These are phyloP conservation scores for Nemopilema nomurai DNA, from an alignment of 30 jellyfish, hydroid and myxozoan species.

Conservation along the genomic window DNA sequence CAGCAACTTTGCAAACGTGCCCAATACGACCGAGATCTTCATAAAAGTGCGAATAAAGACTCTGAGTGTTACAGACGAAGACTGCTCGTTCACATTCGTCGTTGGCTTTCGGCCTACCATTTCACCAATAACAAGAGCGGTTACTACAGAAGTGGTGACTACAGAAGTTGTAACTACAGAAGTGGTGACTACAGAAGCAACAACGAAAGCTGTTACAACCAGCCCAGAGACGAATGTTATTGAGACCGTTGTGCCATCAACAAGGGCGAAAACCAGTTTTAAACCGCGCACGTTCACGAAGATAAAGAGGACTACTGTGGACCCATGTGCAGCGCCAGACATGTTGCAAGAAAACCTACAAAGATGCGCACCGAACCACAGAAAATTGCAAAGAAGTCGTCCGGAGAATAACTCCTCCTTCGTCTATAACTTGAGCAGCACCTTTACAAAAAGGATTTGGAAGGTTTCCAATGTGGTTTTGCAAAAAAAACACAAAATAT, in stretches of 20 bases:
- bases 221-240: not conserved
- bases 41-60: not conserved
- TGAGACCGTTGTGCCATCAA: not conserved
- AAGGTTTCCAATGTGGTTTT: not conserved
- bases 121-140: slow-evolving; percentile 19
- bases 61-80: not conserved
- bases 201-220: not conserved
- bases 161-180: not conserved
- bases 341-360: not conserved
- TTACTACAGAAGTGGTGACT: not conserved
- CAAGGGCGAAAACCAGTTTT: not conserved
- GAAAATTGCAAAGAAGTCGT: not conserved
- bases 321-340: not conserved
- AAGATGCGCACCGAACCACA: not conserved
- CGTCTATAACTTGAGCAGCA: not conserved
- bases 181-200: not conserved
- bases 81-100: not conserved
- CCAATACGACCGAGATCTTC: not conserved
- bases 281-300: not conserved
- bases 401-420: not conserved
- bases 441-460: not conserved
- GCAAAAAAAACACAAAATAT: not conserved
- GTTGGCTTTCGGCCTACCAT: not conserved
- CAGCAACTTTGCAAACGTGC: not conserved
- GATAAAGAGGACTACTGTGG: not conserved